Conservation (phyloP, 2,113 vertebrate species). For the Calypte anna region DNA sequence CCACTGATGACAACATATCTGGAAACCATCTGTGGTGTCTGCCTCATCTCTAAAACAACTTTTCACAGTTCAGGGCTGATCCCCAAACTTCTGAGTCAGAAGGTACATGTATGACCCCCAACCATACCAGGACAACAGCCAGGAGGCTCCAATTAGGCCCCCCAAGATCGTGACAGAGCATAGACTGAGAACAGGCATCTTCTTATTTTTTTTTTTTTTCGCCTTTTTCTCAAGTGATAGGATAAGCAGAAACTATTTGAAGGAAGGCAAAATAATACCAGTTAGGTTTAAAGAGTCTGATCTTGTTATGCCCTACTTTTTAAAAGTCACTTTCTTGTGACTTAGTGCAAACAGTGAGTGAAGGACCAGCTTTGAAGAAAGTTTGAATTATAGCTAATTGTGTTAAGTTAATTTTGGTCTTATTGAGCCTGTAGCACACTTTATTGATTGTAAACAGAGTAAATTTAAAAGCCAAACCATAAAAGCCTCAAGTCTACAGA, state of each 20-base stretch:
- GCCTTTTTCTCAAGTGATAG: not conserved
- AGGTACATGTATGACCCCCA: not conserved
- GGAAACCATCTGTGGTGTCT: not conserved
- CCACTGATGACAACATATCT: not conserved
- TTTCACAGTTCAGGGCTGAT: not conserved
- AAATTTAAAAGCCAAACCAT: constrained; percentile 61
- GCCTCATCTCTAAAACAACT: not conserved
- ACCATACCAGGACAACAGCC: not conserved
- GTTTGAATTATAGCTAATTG: constrained; percentile 37
- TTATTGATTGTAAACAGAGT: constrained; percentile 29
- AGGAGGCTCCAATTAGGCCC: not conserved
- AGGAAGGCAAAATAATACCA: not conserved
- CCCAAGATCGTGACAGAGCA: not conserved
- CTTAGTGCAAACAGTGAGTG: not conserved
- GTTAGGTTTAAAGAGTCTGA: not conserved
- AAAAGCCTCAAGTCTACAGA: constrained; percentile 22
- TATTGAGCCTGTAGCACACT: not conserved
- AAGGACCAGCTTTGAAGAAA: constrained; percentile 2
- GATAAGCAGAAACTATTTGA: not conserved
- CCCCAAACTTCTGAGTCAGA: accelerated
- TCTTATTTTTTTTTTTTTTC: not conserved
- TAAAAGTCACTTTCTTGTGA: not conserved
- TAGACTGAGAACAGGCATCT: not conserved
- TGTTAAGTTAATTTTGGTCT: constrained; percentile 55
- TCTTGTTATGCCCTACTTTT: not conserved